Conservation (phyloP, 2,113 vertebrate genomes). For the Seriola quinqueradiata region DNA sequence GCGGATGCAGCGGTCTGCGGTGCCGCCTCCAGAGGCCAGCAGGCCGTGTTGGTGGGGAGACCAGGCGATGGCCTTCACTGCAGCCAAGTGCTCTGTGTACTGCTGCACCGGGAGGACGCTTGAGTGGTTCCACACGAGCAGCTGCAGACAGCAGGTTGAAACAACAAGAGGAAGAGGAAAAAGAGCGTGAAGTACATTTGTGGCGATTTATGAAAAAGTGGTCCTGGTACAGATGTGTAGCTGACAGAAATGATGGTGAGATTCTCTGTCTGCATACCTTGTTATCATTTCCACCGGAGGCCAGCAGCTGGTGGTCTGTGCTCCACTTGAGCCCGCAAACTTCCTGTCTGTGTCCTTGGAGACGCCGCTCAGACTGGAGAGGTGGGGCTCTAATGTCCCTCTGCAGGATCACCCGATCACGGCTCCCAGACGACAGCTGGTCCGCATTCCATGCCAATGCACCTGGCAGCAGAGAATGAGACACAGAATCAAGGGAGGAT, state of each 20-base stretch:
- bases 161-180: not conserved
- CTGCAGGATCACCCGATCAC: conserved; percentile 97
- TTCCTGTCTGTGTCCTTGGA: conserved; percentile 98
- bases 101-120: conserved; percentile 95
- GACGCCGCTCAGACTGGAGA: conserved; percentile 93
- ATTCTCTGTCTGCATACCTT: conserved; percentile 85
- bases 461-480: conserved; percentile 80
- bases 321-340: conserved; percentile 99
- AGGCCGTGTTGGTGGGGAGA: conserved; percentile 98
- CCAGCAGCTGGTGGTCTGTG: conserved; percentile 97
- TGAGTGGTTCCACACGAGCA: conserved; percentile 98
- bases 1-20: conserved; percentile 97
- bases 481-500: not conserved
- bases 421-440: conserved; percentile 96
- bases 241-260: not conserved
- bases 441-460: conserved; percentile 98
- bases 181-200: not conserved
- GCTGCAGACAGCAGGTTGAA: conserved; percentile 74
- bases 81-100: conserved; percentile 97
- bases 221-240: not conserved
- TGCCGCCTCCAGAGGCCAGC: conserved; percentile 94
- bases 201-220: not conserved
- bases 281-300: conserved; percentile 98
- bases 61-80: conserved; percentile 98
- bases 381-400: conserved; percentile 94